Evolutionary conservation across 2,888 invertebrate genomes (phyloP), one percentile per base, ranked within the genome.

Genomic region (Steinernema scapterisci): DNA sequence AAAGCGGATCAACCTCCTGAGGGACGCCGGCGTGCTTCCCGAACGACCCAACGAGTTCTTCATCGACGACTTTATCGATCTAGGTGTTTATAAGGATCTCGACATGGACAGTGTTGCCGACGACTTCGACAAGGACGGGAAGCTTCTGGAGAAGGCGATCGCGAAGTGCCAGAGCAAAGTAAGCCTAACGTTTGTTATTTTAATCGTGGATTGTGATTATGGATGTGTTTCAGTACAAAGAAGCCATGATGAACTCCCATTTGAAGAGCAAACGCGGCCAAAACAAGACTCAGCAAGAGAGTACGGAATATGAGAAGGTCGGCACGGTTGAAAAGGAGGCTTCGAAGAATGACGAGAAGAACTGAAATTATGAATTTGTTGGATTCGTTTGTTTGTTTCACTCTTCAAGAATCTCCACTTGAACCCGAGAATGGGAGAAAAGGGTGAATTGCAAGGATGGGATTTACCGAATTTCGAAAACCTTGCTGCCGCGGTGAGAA

Each of bases 121-220:
- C 63, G 63, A 63, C 27, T 63, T 63, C 63, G 63, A 63, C 16
- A 31, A 27, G 19, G 63, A 63, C 63, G 63, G 63, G 31, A 63
- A 63, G 16, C 63, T 63, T 3, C n/a, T 63, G 27, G 31, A 63
- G 16, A 63, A 63, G 38, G 63, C 63, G 27, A 63, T 63, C 16
- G 16, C 27, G 16, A 25, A 63, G 2, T 63, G 63, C 31, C 63
- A 63, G 16, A 7, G 31, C 1, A 31, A 63, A 1, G 63, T 63
- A 31, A 16, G 52, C 11, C 9, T 38, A 2, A 48, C 5, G 2
- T 48, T 48, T 16, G 48, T n/a, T 2, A 19, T 48, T 48, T 13
- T 19, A 7, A 5, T n/a, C 19, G 48, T n/a, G 3, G 3, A n/a
- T 7, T n/a, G 9, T 11, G 13, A 23, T 27, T 25, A 63, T 27